These are phyloP conservation scores for Montipora foliosa DNA, from an alignment of 64 coral and sea anemone species.

Conservation along the genomic window DNA sequence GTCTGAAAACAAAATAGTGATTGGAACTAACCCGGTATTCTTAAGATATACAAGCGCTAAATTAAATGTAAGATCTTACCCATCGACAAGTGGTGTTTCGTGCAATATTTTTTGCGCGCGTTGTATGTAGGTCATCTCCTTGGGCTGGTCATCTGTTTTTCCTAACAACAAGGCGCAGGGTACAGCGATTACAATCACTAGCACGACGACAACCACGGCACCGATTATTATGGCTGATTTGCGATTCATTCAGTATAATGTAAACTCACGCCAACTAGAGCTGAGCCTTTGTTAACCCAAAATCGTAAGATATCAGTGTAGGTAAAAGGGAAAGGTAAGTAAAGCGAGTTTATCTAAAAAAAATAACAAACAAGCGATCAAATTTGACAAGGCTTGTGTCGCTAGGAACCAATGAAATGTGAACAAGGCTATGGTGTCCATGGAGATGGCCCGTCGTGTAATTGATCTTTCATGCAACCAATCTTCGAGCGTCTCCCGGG, in stretches of 20 bases:
- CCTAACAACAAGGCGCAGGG: slow-evolving; percentile 19
- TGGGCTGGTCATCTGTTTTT: not conserved
- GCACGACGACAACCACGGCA: not conserved
- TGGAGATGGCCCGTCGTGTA: not conserved
- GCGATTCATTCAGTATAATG: not conserved
- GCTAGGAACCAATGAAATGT: not conserved
- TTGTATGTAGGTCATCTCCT: not conserved
- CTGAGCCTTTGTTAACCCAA: too few relatives aligned
- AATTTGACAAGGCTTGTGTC: not conserved
- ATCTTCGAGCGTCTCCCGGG: not conserved
- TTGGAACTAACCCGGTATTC: too few relatives aligned
- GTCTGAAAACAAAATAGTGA: too few relatives aligned
- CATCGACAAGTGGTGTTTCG: slow-evolving; percentile 19
- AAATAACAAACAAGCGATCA: not conserved
- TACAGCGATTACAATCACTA: slow-evolving; percentile 33
- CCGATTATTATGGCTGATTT: not conserved
- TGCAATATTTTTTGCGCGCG: not conserved
- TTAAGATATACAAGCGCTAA: too few relatives aligned
- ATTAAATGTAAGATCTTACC: not conserved
- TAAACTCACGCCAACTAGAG: not conserved
- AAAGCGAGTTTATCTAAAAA: not conserved
- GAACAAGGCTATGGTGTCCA: not conserved
- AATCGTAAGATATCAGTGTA: too few relatives aligned
- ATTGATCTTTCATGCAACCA: too few relatives aligned
- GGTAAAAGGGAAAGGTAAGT: too few relatives aligned